A percentile compares a stretch with the other conserved stretches of the same genome.
phyloP scores from a whole-genome alignment of 2,888 invertebrate species.

The Phanerotoma sp. region DNA sequence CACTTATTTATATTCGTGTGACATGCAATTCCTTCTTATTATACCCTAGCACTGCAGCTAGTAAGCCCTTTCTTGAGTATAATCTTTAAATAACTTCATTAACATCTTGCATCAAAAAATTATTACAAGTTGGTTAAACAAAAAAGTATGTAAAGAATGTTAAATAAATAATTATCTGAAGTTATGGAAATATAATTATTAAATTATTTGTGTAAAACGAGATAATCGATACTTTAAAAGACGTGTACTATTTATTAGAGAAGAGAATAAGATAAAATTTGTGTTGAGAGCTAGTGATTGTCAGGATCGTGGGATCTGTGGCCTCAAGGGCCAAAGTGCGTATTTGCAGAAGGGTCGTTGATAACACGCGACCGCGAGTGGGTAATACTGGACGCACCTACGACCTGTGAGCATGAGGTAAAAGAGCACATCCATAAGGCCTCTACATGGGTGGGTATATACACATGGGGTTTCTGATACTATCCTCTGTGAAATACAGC shows the following conservation, averaged over 20 bases:
- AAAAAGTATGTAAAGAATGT: too few species aligned
- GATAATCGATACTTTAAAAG: too few species aligned
- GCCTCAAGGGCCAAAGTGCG: constrained; percentile 44
- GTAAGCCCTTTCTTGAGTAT: background rate
- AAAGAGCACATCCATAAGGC: constrained; percentile 1
- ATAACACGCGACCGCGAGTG: constrained; percentile 47
- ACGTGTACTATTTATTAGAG: too few species aligned
- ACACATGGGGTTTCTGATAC: constrained; percentile 23
- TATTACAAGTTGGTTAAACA: too few species aligned
- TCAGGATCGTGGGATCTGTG: constrained; percentile 39
- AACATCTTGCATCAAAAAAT: too few species aligned
- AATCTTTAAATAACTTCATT: too few species aligned
- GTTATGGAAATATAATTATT: too few species aligned
- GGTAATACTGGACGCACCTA: constrained; percentile 37
- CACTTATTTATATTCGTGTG: constrained; percentile 44
- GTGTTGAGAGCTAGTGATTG: background rate
- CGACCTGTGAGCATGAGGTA: constrained; percentile 8
- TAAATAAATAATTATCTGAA: too few species aligned
- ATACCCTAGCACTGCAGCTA: background rate
- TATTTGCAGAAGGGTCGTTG: constrained; percentile 51
- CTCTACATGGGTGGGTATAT: constrained; percentile 7
- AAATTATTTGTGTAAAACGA: too few species aligned
- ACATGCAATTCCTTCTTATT: constrained; percentile 41
- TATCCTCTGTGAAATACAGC: constrained; percentile 3
- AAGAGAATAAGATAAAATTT: too few species aligned